Evolutionary conservation across 92 coral and sea anemone species (phyloP).

Genomic region (Bergia puertoricense): DNA sequence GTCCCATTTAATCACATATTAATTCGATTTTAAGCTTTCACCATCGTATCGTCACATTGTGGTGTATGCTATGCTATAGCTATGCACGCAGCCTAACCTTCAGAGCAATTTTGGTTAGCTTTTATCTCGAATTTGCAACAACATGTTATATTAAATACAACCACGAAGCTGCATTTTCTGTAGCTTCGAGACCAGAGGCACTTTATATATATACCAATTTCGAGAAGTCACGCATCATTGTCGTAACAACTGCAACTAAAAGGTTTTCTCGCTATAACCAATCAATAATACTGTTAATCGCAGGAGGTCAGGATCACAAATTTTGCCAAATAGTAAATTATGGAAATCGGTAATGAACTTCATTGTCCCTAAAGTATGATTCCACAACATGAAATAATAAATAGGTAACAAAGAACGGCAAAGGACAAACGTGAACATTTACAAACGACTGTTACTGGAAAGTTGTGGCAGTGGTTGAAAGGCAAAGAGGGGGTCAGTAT

Average conservation of each 20-base stretch:
- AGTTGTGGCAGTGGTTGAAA: no score
- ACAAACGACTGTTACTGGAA: background rate
- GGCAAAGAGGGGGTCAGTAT: no score
- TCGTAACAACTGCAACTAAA: background rate
- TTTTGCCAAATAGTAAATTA: no score
- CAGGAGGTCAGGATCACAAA: background rate
- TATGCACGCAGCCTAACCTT: no score
- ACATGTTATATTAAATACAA: background rate
- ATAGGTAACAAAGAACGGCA: background rate
- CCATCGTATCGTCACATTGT: background rate
- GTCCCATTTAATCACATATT: no score
- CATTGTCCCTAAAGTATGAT: background rate
- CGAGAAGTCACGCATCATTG: background rate
- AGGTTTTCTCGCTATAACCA: no score
- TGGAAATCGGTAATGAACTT: background rate
- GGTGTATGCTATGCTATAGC: no score
- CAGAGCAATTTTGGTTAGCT: background rate
- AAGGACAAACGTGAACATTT: background rate
- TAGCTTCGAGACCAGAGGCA: background rate
- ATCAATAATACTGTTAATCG: no score
- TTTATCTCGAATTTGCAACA: background rate
- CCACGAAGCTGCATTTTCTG: background rate
- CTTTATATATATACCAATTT: background rate
- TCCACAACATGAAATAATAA: background rate
- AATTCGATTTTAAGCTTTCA: no score